Conservation (phyloP, 2,113 vertebrate genomes). For the Sorex araneus region DNA sequence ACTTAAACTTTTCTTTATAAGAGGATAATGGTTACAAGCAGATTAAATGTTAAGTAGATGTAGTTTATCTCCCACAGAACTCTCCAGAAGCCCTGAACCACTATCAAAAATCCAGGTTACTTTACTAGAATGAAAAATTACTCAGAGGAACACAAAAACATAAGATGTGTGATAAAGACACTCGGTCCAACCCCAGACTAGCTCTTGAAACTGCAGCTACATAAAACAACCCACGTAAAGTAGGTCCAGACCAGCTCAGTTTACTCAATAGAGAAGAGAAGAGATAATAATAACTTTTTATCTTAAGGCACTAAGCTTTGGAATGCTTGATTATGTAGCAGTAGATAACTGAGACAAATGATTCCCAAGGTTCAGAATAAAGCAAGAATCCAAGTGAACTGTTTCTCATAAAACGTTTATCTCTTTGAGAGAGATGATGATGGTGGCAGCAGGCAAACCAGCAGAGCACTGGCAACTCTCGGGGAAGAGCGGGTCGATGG, state of each 20-base stretch:
- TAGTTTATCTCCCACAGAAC: not conserved
- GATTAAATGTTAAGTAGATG: not conserved
- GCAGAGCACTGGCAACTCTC: too few species aligned
- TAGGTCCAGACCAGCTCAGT: not conserved
- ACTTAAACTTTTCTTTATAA: not conserved
- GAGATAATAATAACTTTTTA: not conserved
- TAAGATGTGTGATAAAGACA: not conserved
- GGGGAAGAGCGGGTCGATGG: too few species aligned
- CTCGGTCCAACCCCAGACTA: rapidly evolving
- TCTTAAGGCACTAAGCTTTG: not conserved
- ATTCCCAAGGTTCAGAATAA: not conserved
- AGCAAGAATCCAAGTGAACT: slow-evolving; percentile 43
- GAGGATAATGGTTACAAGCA: not conserved
- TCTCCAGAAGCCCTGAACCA: not conserved
- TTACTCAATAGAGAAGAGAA: not conserved
- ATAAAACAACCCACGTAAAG: not conserved
- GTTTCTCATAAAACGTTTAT: not conserved
- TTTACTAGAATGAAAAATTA: not conserved
- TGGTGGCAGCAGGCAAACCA: too few species aligned
- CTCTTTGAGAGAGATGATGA: too few species aligned
- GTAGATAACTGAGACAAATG: not conserved
- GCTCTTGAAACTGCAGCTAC: not conserved
- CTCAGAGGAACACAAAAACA: not conserved
- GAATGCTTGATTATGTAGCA: not conserved
- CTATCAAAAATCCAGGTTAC: not conserved